A percentile compares a stretch with the other conserved stretches of the same genome.
These are phyloP conservation scores for Eupelmus urozonus DNA, from an alignment of 2,888 invertebrate species.

Conservation along the genomic window DNA sequence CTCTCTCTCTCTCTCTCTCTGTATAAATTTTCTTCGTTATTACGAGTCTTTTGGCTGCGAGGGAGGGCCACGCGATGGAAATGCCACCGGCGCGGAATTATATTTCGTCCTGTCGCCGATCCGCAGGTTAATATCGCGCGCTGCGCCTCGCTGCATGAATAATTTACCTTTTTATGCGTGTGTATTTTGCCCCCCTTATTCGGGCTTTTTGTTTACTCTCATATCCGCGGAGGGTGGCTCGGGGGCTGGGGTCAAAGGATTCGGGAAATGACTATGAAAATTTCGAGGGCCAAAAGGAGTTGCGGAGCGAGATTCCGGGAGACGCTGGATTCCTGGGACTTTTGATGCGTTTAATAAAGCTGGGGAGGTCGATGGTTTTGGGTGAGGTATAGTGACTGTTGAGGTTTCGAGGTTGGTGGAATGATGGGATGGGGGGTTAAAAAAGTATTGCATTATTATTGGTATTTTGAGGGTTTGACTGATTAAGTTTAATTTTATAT, in stretches of 20 bases:
- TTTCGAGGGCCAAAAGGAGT: not conserved
- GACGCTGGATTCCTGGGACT: no score
- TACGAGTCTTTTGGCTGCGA: slow-evolving; percentile 30
- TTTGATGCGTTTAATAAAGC: no score
- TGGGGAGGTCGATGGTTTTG: no score
- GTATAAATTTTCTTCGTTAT: slow-evolving; percentile 40
- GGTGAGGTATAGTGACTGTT: no score
- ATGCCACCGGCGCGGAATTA: slow-evolving; percentile 47
- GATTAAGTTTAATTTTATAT: no score
- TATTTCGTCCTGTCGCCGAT: slow-evolving; percentile 43
- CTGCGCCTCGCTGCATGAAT: slow-evolving; percentile 28
- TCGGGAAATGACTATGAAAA: slow-evolving; percentile 44
- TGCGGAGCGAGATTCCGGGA: no score
- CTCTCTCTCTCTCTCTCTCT: not conserved
- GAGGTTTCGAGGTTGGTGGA: no score
- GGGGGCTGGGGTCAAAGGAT: slow-evolving; percentile 26
- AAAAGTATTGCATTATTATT: no score
- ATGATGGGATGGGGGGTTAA: no score
- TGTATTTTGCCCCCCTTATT: not conserved
- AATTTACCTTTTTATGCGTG: slow-evolving; percentile 44
- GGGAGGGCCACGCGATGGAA: slow-evolving; percentile 4
- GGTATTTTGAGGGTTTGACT: no score
- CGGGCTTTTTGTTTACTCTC: slow-evolving; percentile 14
- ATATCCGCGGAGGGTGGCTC: not conserved
- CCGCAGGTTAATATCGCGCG: slow-evolving; percentile 30